Evolutionary conservation across 35 echinoderm and acorn worm genomes (phyloP).

Genomic region (Patiria miniata): DNA sequence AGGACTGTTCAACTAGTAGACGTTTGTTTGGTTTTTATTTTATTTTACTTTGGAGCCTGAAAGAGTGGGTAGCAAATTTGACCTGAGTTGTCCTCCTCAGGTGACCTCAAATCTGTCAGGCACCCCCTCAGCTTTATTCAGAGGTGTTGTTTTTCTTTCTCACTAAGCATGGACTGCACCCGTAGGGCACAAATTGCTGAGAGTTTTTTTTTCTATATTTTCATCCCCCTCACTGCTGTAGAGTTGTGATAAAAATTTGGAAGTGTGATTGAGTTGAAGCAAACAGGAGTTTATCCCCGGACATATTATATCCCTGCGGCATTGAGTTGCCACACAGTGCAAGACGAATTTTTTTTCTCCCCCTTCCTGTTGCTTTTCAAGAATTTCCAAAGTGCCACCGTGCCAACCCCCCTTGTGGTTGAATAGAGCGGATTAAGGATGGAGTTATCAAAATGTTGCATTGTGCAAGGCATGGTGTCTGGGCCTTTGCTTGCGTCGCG

Average conservation of each 20-base stretch:
- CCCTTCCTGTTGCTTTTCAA: not conserved
- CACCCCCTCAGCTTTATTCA: not conserved
- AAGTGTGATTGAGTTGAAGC: not conserved
- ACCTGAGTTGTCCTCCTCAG: not conserved
- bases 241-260: not conserved
- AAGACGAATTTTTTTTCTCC: not conserved
- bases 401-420: conserved; percentile 2
- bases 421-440: conserved; percentile 8
- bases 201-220: not conserved
- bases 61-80: not conserved
- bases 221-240: not conserved
- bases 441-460: conserved; percentile 31
- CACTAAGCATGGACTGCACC: not conserved
- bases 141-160: conserved; percentile 31
- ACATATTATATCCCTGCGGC: conserved; percentile 7
- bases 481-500: not conserved
- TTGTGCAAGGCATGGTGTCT: conserved; percentile 8
- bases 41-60: too few relatives aligned
- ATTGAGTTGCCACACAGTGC: not conserved
- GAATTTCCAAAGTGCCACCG: not conserved
- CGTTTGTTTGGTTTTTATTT: not conserved
- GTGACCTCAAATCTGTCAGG: not conserved
- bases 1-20: not conserved
- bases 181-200: not conserved
- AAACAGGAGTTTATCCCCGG: conserved; percentile 2